Evolutionary conservation across 2,888 invertebrate genomes (phyloP).

Genomic region (Rhagophthalmus giganteus): DNA sequence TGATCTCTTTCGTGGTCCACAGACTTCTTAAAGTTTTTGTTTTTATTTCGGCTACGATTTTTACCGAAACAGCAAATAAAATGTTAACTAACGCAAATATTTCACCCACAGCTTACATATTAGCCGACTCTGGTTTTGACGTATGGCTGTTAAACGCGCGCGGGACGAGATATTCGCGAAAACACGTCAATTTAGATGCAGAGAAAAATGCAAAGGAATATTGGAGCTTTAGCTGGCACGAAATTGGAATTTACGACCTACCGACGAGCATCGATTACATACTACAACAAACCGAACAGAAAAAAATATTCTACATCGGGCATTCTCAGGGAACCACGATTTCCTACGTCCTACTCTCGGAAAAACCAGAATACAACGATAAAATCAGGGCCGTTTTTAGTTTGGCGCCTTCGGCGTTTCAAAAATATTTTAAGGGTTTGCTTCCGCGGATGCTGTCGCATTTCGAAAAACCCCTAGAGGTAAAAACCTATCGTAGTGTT

Average conservation of each 20-base stretch:
- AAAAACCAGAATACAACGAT: constrained; percentile 9
- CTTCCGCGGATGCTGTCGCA: too few species aligned
- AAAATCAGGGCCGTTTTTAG: constrained; percentile 63
- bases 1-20: too few species aligned
- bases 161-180: constrained; percentile 62
- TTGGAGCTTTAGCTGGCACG: constrained; percentile 68
- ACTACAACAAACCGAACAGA: constrained; percentile 41
- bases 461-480: constrained; percentile 3
- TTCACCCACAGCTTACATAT: constrained; percentile 59
- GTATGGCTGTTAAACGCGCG: constrained; percentile 64
- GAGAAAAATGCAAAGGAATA: constrained; percentile 23
- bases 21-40: too few species aligned
- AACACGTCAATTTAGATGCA: constrained; percentile 51
- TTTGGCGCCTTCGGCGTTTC: constrained; percentile 69
- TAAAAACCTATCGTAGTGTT: too few species aligned
- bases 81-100: too few species aligned
- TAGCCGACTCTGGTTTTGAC: constrained; percentile 54
- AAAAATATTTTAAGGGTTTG: too few species aligned
- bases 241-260: constrained; percentile 74
- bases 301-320: constrained; percentile 23
- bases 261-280: constrained; percentile 77
- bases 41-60: too few species aligned
- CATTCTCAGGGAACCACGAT: constrained; percentile 20
- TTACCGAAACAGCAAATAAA: too few species aligned
- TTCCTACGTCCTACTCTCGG: constrained; percentile 8